Evolutionary conservation across 1,140 invertebrate genomes (phyloP), one percentile per base, ranked within the genome.

Genomic region (Saccostrea cuccullata): DNA sequence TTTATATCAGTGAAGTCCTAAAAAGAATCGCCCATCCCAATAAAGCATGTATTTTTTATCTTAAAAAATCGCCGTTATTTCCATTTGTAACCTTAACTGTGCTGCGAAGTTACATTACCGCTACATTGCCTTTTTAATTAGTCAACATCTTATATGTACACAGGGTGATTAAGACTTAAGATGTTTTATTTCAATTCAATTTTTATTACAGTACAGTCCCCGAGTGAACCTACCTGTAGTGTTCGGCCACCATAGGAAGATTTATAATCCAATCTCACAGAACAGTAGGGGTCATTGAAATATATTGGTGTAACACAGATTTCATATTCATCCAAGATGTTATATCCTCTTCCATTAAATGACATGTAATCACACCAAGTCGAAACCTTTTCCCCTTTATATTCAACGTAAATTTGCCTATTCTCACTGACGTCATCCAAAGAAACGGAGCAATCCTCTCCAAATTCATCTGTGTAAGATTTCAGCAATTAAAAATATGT

Each of bases 291-390:
- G 15, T 77, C 70, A 9, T 2, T 77, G 26, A 77, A 77, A 77
- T 77, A 30, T 13, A 40, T 12, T 15, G 26, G 70, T 30, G 26
- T 77, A 12, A 77, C 70, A 30, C 70, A 77, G 26, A 77, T 26
- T 77, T 26, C 23, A 77, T 77, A 77, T 36, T 77, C 70, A 36
- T 77, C 70, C 26, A 77, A 77, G 15, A 77, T 36, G 1, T 77
- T 26, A 36, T 36, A 3, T 36, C 70, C 26, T 36, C 26, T 77
- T 77, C 70, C 70, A 30, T 36, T 26, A 17, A 77, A 77, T 26
- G 23, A 30, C 1, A 30, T 36, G 26, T 77, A 9, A 77, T 77
- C 70, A 17, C 70, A 77, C 13, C 11, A 30, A 77, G 11, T 12
- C 13, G 23, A 12, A 77, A 77, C 70, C 0, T 77, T 9, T 13